phyloP scores from a whole-genome alignment of 2,113 vertebrate genomes.

The Platysteira castanea region DNA sequence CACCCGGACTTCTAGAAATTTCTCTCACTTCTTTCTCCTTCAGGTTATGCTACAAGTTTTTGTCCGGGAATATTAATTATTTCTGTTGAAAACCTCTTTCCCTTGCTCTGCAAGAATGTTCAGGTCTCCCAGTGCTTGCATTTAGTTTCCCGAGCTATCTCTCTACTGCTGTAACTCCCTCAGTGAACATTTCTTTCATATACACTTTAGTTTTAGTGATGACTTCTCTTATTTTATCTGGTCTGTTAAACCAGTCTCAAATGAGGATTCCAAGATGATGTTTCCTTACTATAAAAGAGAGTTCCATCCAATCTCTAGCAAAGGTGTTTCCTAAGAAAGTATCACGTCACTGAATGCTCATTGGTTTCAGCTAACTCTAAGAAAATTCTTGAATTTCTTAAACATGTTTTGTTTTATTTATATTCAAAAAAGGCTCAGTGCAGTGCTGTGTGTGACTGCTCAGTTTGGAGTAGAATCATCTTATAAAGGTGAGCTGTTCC shows the following conservation, averaged over 20 bases:
- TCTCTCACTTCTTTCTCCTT: not conserved
- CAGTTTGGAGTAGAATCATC: not conserved
- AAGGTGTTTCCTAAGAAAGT: not conserved
- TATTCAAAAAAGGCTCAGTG: not conserved
- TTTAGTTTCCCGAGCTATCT: not conserved
- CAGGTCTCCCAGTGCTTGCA: not conserved
- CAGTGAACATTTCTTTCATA: not conserved
- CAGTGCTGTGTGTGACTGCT: not conserved
- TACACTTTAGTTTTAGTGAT: not conserved
- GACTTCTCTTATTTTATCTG: not conserved
- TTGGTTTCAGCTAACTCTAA: not conserved
- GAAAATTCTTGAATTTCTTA: not conserved
- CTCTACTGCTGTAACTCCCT: not conserved
- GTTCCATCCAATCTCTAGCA: not conserved
- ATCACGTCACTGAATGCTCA: not conserved
- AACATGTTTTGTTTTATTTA: not conserved
- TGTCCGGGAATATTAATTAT: not conserved
- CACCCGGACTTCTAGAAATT: not conserved
- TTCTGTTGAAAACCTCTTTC: not conserved
- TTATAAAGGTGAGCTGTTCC: not conserved
- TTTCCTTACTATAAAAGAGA: not conserved
- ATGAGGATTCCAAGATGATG: not conserved
- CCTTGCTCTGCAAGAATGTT: not conserved
- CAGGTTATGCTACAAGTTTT: not conserved
- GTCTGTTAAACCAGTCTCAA: not conserved